Percentiles rank a stretch among this genome's conserved stretches.
These are phyloP conservation scores for Anagrus nilaparvatae DNA, from an alignment of 1,140 invertebrate genomes.

Conservation along the genomic window DNA sequence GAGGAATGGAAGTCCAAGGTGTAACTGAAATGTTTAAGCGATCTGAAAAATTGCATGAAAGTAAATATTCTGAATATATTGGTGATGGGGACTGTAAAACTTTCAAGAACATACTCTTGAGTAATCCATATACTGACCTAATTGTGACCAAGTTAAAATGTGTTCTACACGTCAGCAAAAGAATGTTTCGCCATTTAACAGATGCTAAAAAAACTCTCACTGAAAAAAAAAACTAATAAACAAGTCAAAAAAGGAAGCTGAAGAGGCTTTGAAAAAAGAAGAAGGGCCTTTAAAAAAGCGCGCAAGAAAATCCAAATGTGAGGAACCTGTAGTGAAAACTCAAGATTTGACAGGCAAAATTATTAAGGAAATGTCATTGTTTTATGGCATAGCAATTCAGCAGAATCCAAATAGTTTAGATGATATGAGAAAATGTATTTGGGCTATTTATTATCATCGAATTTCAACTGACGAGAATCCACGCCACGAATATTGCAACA, in stretches of 20 bases:
- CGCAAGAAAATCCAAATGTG: not conserved
- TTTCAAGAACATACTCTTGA: not conserved
- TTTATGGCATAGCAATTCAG: not conserved
- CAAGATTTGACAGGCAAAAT: not conserved
- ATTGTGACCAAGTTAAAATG: not conserved
- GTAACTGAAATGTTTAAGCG: conserved; percentile 13
- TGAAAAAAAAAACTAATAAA: too few relatives aligned
- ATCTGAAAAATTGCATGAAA: conserved; percentile 3
- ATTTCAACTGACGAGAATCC: conserved; percentile 8
- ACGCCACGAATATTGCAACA: conserved; percentile 7
- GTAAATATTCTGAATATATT: conserved; percentile 10
- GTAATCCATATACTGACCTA: not conserved
- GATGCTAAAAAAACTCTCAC: too few relatives aligned
- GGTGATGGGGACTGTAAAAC: conserved; percentile 17
- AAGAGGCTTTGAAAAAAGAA: too few relatives aligned
- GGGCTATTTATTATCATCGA: conserved; percentile 4
- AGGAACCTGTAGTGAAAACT: not conserved
- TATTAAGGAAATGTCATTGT: not conserved
- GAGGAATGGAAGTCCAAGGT: conserved; percentile 12
- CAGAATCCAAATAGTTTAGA: conserved; percentile 11
- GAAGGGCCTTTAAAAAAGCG: too few relatives aligned
- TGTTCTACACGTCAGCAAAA: too few relatives aligned
- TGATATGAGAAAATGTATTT: conserved; percentile 7
- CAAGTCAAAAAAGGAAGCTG: too few relatives aligned
- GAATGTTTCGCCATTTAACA: too few relatives aligned